phyloP scores from a whole-genome alignment of 2,113 vertebrate genomes.

The Columba janthina region DNA sequence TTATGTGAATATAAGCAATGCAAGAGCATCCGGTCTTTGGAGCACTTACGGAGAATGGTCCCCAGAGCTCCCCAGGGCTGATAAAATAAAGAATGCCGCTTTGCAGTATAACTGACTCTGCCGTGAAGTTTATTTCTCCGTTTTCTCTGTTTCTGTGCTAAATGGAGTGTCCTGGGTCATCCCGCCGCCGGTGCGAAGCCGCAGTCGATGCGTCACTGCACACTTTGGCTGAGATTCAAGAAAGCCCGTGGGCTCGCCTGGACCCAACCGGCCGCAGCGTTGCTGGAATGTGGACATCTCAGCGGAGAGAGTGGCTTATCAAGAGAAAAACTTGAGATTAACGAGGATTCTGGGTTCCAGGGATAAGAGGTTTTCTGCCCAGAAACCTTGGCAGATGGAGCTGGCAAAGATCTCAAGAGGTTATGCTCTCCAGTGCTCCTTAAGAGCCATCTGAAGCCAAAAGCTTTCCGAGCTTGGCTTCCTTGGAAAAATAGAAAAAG shows the following conservation, averaged over 20 bases:
- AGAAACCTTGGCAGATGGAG: not conserved
- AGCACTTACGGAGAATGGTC: too few species aligned
- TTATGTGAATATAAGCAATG: too few species aligned
- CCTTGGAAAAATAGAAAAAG: not conserved
- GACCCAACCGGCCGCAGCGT: rapidly evolving
- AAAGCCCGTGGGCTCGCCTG: not conserved
- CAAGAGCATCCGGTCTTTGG: too few species aligned
- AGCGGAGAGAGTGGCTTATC: rapidly evolving
- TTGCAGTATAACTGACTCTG: rapidly evolving
- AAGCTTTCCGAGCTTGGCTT: not conserved
- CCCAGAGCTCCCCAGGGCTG: rapidly evolving
- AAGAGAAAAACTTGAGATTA: not conserved
- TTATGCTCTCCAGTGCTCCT: not conserved
- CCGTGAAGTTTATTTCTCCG: too few species aligned
- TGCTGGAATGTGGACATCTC: rapidly evolving
- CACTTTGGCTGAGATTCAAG: too few species aligned
- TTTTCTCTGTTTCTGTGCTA: too few species aligned
- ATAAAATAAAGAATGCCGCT: too few species aligned
- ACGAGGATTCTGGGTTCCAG: not conserved
- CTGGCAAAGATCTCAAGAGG: not conserved
- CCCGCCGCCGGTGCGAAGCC: rapidly evolving
- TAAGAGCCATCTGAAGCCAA: not conserved
- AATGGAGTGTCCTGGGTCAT: too few species aligned
- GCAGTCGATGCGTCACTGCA: rapidly evolving
- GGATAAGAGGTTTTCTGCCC: not conserved